Evolutionary conservation across 2,797 vertebrate species (phyloP), one percentile per base, ranked within the genome.

Genomic region (Lagodon rhomboides): DNA sequence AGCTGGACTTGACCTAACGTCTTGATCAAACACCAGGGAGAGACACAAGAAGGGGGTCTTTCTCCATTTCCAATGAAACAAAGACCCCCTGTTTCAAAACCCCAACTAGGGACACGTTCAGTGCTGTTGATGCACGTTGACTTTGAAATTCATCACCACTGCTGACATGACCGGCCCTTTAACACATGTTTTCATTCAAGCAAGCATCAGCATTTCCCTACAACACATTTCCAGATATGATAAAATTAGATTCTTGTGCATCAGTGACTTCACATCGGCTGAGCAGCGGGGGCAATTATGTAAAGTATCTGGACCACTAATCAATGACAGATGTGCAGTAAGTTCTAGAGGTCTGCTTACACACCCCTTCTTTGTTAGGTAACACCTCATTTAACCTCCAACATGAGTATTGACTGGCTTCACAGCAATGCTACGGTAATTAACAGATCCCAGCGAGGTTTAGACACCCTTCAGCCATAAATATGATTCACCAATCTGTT

Each of bases 301-400:
- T 68, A 75, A 89, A 89, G 68, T 77, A 90, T 90, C 77, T 85
- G 73, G 60, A 80, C 38, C 3, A 50, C 67, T 87, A 92, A 95
- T 94, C 74, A 86, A 84, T 87, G 81, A 78, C 92, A 94, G 90
- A 94, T 93, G 88, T 87, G 81, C 49, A 80, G 41, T 50, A 49
- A 75, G 82, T 68, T 82, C 68, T 60, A 56, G 70, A 59, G 38
- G 73, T 82, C 67, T 77, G 56, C 53, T 78, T 73, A 64, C 60
- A 84, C 73, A 82, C 75, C 78, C 50, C 1, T 27, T 71, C 85
- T 89, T 69, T 85, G 80, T 90, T 74, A 75, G 73, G 68, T 54
- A 68, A 91, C 85, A 90, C 82, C 77, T 89, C 79, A 85, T 90
- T 87, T 66, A 86, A 86, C 83, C 56, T 85, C 61, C 70, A 70